These are phyloP conservation scores for Antitype chi DNA, from an alignment of 2,888 invertebrate genomes.

Conservation along the genomic window DNA sequence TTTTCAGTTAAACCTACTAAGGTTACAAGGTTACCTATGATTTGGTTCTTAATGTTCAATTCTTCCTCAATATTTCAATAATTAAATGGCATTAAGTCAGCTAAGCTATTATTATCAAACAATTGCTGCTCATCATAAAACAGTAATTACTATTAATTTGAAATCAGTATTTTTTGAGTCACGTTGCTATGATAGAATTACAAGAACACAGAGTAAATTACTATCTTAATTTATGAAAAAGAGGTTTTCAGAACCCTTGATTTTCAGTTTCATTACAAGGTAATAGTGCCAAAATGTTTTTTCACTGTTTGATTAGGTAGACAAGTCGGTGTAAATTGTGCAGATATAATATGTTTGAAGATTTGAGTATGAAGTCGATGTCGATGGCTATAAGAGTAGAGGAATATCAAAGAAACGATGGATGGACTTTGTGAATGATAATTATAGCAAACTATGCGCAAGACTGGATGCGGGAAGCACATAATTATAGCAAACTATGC, in stretches of 20 bases:
- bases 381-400: too few species aligned
- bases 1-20: conserved; percentile 18
- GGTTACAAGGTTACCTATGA: conserved; percentile 13
- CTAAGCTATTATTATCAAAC: conserved; percentile 42
- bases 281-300: too few species aligned
- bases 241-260: background rate
- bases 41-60: conserved; percentile 11
- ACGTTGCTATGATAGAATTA: conserved; percentile 4
- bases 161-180: conserved; percentile 27
- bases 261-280: background rate
- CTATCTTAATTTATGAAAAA: background rate
- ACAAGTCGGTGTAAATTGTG: too few species aligned
- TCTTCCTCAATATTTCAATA: conserved; percentile 45
- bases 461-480: too few species aligned
- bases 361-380: too few species aligned
- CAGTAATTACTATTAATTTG: conserved; percentile 30
- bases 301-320: too few species aligned
- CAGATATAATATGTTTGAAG: too few species aligned
- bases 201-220: conserved; percentile 41
- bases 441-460: too few species aligned
- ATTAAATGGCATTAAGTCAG: conserved; percentile 9
- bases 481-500: too few species aligned
- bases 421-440: too few species aligned
- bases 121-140: conserved; percentile 45
- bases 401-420: too few species aligned